Evolutionary conservation across 2,888 invertebrate species (phyloP).

Genomic region (Platerodrilus igneus): DNA sequence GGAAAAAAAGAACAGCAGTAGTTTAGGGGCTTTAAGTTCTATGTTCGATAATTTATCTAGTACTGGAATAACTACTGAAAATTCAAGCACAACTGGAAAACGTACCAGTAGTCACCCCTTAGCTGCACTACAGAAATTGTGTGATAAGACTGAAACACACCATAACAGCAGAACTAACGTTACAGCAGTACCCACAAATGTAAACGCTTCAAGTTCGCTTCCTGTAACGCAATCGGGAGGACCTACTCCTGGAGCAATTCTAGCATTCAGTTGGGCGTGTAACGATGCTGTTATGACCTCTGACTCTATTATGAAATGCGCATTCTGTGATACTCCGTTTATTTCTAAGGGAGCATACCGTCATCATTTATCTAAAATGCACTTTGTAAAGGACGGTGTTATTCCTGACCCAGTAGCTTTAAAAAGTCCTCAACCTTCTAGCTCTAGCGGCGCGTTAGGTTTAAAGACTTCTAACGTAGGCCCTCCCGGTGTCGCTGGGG

Average conservation of each 20-base stretch:
- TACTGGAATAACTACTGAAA: constrained; percentile 41
- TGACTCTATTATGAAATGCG: constrained; percentile 89
- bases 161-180: constrained; percentile 49
- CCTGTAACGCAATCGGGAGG: constrained; percentile 39
- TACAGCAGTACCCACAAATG: constrained; percentile 37
- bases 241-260: constrained; percentile 74
- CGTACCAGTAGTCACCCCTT: constrained; percentile 81
- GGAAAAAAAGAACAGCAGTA: constrained; percentile 57
- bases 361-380: constrained; percentile 93
- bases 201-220: constrained; percentile 36
- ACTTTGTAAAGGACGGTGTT: constrained; percentile 89
- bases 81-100: constrained; percentile 56
- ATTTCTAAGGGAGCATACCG: constrained; percentile 95
- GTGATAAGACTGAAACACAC: constrained; percentile 88
- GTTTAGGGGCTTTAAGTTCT: constrained; percentile 78
- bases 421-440: constrained; percentile 47
- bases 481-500: constrained; percentile 17
- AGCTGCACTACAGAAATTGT: constrained; percentile 90
- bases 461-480: constrained; percentile 34
- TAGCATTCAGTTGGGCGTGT: constrained; percentile 93
- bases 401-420: constrained; percentile 69
- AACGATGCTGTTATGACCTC: constrained; percentile 84
- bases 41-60: constrained; percentile 86
- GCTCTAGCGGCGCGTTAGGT: constrained; percentile 28
- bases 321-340: constrained; percentile 92